phyloP scores from a whole-genome alignment of 2,888 invertebrate species.

The Catonia carolina region DNA sequence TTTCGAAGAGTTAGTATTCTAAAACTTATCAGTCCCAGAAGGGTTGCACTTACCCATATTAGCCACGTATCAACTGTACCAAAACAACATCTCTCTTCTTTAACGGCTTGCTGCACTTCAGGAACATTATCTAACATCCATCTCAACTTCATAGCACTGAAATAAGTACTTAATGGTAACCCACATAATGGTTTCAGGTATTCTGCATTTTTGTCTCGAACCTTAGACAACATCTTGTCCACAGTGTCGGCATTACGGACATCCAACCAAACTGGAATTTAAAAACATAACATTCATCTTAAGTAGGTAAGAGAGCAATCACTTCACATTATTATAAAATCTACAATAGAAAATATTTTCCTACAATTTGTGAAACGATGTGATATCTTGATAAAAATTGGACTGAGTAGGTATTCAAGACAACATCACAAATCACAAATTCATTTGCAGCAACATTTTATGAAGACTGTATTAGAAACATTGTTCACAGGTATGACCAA shows the following conservation, averaged over 20 bases:
- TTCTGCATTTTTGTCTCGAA: constrained; percentile 52
- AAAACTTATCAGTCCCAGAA: too few relatives aligned
- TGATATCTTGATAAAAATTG: background rate
- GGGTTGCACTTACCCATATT: constrained; percentile 80
- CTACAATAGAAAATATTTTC: background rate
- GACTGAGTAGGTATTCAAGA: too few relatives aligned
- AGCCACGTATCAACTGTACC: constrained; percentile 95
- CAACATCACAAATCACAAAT: too few relatives aligned
- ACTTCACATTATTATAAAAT: background rate
- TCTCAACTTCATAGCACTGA: constrained; percentile 76
- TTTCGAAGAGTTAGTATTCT: too few relatives aligned
- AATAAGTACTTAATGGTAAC: constrained; percentile 66
- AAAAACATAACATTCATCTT: too few relatives aligned
- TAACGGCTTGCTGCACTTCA: constrained; percentile 62
- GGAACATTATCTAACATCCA: constrained; percentile 88
- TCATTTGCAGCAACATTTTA: too few relatives aligned
- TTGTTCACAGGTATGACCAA: too few relatives aligned
- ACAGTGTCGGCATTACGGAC: constrained; percentile 84
- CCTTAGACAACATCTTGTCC: constrained; percentile 69
- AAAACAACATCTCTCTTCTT: constrained; percentile 63
- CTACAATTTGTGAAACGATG: background rate
- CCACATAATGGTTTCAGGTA: constrained; percentile 52
- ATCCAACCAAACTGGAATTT: constrained; percentile 89
- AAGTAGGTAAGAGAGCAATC: background rate
- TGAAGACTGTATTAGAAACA: too few relatives aligned